Percentiles rank a stretch among this genome's conserved stretches.
phyloP scores from a whole-genome alignment of 2,888 invertebrate genomes.

The Pachydiplax longipennis region DNA sequence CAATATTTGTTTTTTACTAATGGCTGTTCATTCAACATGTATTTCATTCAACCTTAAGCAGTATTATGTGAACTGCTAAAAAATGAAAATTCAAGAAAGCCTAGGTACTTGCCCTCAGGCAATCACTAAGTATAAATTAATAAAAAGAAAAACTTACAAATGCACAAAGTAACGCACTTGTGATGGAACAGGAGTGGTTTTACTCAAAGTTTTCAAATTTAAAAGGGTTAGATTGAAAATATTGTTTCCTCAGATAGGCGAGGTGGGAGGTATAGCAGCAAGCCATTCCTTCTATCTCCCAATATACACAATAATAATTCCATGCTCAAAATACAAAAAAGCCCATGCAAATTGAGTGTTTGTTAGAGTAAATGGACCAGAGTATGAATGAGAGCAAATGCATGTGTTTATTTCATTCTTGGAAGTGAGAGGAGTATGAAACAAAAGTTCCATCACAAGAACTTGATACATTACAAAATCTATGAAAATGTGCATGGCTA shows the following conservation, averaged over 20 bases:
- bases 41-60: conserved; percentile 10
- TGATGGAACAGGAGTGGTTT: conserved; percentile 27
- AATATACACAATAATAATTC: conserved; percentile 39
- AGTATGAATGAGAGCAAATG: conserved; percentile 24
- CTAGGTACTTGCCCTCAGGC: background rate
- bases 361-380: conserved; percentile 26
- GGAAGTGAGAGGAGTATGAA: conserved; percentile 25
- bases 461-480: background rate
- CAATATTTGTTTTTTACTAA: conserved; percentile 14
- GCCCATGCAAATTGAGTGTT: conserved; percentile 21
- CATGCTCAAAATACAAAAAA: conserved; percentile 33
- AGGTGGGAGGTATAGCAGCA: background rate
- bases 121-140: conserved; percentile 4
- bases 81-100: background rate
- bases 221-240: background rate
- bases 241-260: background rate
- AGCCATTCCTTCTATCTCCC: background rate
- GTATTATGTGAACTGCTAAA: background rate
- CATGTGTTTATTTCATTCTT: conserved; percentile 23
- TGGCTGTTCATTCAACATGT: conserved; percentile 11
- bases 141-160: conserved; percentile 7
- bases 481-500: conserved; percentile 8
- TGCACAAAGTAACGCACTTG: conserved; percentile 17
- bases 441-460: background rate
- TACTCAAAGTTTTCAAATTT: conserved; percentile 24